Percentiles rank a stretch among this genome's conserved stretches.
These are phyloP conservation scores for Penaeus japonicus DNA, from an alignment of 1,140 invertebrate genomes.

Conservation along the genomic window DNA sequence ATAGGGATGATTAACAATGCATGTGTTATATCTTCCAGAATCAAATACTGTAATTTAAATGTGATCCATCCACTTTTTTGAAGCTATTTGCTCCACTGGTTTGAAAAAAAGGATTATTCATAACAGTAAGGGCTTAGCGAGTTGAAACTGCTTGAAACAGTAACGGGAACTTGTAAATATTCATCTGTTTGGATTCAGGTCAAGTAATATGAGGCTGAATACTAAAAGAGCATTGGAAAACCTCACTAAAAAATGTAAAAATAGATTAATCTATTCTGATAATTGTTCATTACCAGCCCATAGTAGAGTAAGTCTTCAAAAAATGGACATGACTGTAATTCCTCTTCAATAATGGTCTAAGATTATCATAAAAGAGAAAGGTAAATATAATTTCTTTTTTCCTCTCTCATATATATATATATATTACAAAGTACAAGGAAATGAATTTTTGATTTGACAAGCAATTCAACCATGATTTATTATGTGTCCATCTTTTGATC, in stretches of 20 bases:
- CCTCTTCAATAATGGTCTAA: background rate
- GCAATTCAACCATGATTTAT: no score
- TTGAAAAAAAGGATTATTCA: background rate
- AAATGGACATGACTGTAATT: constrained; percentile 3
- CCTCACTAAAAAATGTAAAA: constrained; percentile 11
- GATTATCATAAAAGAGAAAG: no score
- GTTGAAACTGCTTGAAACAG: constrained; percentile 15
- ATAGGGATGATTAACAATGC: constrained; percentile 23
- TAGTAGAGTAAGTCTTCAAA: constrained; percentile 27
- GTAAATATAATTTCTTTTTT: no score
- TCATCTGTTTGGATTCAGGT: constrained; percentile 21
- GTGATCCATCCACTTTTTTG: constrained; percentile 35
- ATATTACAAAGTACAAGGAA: no score
- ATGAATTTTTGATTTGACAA: no score
- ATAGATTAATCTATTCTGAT: no score
- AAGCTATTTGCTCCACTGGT: constrained; percentile 17
- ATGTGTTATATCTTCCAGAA: constrained; percentile 32
- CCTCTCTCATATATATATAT: no score
- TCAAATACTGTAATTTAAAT: constrained; percentile 39
- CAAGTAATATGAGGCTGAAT: constrained; percentile 24
- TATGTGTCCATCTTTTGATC: constrained; percentile 7
- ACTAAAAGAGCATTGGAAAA: constrained; percentile 27
- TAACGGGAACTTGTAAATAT: constrained; percentile 33
- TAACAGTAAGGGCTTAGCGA: constrained; percentile 13
- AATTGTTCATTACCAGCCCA: constrained; percentile 25